Evolutionary conservation across 2,797 vertebrate species (phyloP).

Genomic region (Sebastes hubbsi): DNA sequence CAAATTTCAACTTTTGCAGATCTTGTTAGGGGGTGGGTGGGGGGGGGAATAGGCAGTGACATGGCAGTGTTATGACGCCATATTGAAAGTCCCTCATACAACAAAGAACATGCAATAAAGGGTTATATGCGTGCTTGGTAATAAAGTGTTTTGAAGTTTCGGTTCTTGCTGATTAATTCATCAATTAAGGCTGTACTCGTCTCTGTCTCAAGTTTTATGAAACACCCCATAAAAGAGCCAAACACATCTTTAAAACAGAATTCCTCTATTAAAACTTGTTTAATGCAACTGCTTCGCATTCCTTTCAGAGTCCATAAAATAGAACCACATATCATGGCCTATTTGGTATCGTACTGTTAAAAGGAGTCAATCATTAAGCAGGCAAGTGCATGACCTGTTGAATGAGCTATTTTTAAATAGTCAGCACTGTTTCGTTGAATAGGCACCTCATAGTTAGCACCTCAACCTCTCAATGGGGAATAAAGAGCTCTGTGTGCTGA

Average conservation of each 20-base stretch:
- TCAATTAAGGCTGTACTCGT: constrained; percentile 55
- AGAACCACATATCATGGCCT: constrained; percentile 55
- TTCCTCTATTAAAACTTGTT: constrained; percentile 60
- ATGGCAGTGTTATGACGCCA: constrained; percentile 17
- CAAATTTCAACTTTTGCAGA: constrained; percentile 37
- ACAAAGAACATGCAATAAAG: constrained; percentile 55
- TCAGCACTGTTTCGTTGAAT: not conserved
- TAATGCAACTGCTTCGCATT: constrained; percentile 56
- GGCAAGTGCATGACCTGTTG: constrained; percentile 31
- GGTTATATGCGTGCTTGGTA: constrained; percentile 17
- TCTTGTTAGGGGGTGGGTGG: constrained; percentile 1
- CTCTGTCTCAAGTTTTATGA: constrained; percentile 68
- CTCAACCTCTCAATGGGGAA: not conserved
- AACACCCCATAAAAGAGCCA: constrained; percentile 73
- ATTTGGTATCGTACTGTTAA: constrained; percentile 51
- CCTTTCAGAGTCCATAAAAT: constrained; percentile 50
- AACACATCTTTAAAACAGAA: constrained; percentile 60
- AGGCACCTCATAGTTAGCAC: not conserved
- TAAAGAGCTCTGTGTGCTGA: constrained; percentile 23
- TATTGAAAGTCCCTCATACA: constrained; percentile 44
- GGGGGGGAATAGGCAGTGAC: constrained; percentile 5
- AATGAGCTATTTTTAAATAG: constrained; percentile 33
- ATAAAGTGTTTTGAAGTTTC: constrained; percentile 67
- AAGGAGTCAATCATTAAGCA: constrained; percentile 50
- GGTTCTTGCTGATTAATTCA: constrained; percentile 61